Base-by-base conservation (phyloP, 2,888 invertebrate species). In the Ormyrus pomaceus region DNA sequence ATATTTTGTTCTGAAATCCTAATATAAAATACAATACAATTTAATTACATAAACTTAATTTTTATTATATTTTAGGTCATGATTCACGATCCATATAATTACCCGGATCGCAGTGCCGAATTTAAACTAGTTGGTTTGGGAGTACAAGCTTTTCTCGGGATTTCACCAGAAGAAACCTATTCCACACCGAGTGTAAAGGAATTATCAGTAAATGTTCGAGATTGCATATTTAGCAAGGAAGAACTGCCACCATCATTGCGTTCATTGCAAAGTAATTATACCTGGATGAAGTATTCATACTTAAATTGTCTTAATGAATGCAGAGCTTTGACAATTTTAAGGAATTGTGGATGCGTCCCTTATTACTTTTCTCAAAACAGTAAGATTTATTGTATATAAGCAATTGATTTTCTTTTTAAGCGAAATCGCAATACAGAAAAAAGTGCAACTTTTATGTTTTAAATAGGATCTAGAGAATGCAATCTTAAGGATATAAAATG, bases 101-200 rank as follows among this genome's bases (percentile, higher is more conserved):
- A 92, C 83, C 94, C 95, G 0, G 94, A 94, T 85, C 91, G 93
- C 84, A 94, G 93, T 82, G 92, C 94, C 0, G 92, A 94, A 34
- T 92, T 92, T 19, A 93, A 94, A 64, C 89, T 95, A 59, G 91
- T 94, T 48, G 93, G 92, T 55, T 91, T 93, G 0, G 90, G 92
- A 0, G 92, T 92, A 0, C 93, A 94, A 85, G 92, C 93, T 48
- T 92, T 95, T 79, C 92, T 95, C 6, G 93, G 94, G 0, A 87
- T 95, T 6, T 92, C 93, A 19, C 95, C 95, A 0, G 93, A 93
- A 77, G 91, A 93, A n/a, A 94, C 94, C 0, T 94, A 94, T 84
- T 92, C 94, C 0, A 94, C 94, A 0, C 76, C 89, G 0, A 93
- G 92, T 2, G 91, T 95, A 0, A 91, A 90, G 53, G 83, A 89